Conservation (phyloP, 2,797 vertebrate species). For the Molossus molossus region DNA sequence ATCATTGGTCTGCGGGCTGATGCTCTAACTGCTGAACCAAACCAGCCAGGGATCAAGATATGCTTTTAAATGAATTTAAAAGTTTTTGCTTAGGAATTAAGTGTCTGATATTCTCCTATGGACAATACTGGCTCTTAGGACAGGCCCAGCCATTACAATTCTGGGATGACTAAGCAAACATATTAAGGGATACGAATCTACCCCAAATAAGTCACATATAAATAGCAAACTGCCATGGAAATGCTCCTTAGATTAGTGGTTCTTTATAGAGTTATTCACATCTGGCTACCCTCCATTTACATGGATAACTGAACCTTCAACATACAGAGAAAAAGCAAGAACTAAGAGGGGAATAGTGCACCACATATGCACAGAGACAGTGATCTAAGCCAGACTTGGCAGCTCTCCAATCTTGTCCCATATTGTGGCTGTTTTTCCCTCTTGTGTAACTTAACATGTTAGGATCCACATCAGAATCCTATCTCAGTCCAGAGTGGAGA, state of each 20-base stretch:
- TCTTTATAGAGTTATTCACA: neutral
- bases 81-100: conserved; percentile 52
- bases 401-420: neutral
- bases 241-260: neutral
- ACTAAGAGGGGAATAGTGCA: neutral
- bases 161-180: conserved; percentile 54
- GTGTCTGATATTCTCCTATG: conserved; percentile 5
- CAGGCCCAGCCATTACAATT: neutral
- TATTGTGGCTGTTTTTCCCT: neutral
- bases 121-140: conserved; percentile 26
- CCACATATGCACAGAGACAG: neutral
- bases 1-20: no score
- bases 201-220: neutral
- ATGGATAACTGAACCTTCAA: neutral
- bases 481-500: neutral
- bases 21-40: no score
- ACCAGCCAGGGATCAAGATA: neutral
- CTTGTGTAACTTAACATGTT: neutral
- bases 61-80: conserved; percentile 54
- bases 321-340: neutral
- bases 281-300: conserved; percentile 1
- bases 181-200: conserved; percentile 21
- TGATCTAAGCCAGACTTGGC: neutral
- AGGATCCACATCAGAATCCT: neutral
- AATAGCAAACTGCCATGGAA: conserved; percentile 44